These are phyloP conservation scores for Heteromyza rotundicornis DNA, from an alignment of 2,888 invertebrate species.

Conservation along the genomic window DNA sequence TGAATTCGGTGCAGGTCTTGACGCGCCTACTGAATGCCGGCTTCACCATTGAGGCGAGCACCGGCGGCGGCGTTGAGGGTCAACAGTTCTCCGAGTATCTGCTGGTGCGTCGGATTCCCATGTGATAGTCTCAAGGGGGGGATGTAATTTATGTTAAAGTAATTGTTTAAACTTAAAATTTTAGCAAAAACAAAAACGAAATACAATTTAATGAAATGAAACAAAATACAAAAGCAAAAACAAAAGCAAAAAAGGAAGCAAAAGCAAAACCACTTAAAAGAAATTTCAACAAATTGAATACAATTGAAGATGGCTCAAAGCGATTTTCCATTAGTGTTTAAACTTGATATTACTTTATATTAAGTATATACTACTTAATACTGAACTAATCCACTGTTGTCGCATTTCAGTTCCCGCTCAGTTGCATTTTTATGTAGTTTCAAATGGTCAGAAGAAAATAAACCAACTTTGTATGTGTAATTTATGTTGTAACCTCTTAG, in stretches of 20 bases:
- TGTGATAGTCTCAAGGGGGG: conserved; percentile 55
- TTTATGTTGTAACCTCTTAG: too few relatives aligned
- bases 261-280: not conserved
- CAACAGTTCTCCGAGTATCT: conserved; percentile 90
- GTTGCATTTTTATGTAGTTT: too few relatives aligned
- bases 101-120: conserved; percentile 69
- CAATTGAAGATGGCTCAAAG: too few relatives aligned
- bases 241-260: not conserved
- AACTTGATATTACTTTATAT: too few relatives aligned
- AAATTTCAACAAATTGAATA: not conserved
- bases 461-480: too few relatives aligned
- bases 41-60: conserved; percentile 81
- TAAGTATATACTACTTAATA: too few relatives aligned
- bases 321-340: too few relatives aligned
- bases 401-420: too few relatives aligned
- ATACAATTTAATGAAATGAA: too few relatives aligned
- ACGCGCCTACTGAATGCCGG: conserved; percentile 80
- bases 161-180: conserved; percentile 21
- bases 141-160: conserved; percentile 30
- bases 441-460: too few relatives aligned
- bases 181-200: not conserved
- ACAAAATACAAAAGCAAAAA: too few relatives aligned
- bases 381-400: too few relatives aligned
- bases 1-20: conserved; percentile 86
- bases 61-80: conserved; percentile 86